A percentile compares a stretch with the other conserved stretches of the same genome.
phyloP scores from a whole-genome alignment of 2,113 vertebrate genomes.

The Axis porcinus region DNA sequence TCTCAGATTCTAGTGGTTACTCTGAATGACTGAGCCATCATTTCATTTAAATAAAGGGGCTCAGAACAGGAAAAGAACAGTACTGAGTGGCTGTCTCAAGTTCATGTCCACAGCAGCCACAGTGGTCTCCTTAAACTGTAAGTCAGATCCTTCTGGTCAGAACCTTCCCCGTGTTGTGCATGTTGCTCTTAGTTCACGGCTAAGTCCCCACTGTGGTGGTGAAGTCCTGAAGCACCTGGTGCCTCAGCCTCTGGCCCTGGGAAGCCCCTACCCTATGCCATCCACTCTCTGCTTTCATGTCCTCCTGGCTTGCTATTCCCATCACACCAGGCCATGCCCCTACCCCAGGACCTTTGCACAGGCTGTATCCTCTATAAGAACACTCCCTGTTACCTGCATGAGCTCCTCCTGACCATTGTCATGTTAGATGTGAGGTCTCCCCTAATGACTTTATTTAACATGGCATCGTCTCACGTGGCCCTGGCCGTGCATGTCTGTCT shows the following conservation, averaged over 20 bases:
- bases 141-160: neutral
- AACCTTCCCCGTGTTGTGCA: accelerated
- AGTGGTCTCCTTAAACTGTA: neutral
- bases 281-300: neutral
- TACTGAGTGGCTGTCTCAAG: neutral
- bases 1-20: neutral
- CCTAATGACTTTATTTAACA: neutral
- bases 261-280: neutral
- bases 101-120: neutral
- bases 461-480: neutral
- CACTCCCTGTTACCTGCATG: neutral
- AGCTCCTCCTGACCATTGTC: neutral
- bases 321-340: neutral
- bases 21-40: neutral
- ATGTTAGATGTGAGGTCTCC: neutral
- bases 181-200: neutral
- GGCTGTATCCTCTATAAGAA: neutral
- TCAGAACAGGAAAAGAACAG: neutral
- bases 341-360: neutral
- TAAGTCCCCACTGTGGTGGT: neutral
- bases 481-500: accelerated
- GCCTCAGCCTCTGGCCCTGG: neutral
- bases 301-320: neutral
- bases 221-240: accelerated
- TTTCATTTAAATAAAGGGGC: neutral